A percentile compares a stretch with the other conserved stretches of the same genome.
Conservation (phyloP, 2,113 vertebrate genomes). For the Hyla sarda region DNA sequence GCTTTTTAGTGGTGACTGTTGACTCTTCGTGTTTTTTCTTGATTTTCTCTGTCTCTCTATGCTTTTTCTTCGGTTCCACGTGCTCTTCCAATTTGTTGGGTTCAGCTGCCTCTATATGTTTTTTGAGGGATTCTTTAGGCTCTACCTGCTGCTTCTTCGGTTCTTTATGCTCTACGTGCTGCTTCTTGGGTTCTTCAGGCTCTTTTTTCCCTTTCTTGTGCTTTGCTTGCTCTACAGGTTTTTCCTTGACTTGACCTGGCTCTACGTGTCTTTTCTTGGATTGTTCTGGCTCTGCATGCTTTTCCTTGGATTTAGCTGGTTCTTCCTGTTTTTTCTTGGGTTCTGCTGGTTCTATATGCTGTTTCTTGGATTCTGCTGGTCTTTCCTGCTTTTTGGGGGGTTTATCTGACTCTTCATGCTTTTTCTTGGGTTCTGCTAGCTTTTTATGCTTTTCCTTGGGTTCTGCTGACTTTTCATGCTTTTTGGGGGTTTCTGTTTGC, state of each 20-base stretch:
- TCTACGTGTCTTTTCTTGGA: neutral
- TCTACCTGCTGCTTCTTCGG: neutral
- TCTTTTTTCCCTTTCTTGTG: neutral
- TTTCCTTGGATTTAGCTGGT: no score
- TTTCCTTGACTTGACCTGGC: neutral
- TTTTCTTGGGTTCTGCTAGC: no score
- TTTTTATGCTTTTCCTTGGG: neutral
- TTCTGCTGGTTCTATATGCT: neutral
- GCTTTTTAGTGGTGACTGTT: neutral
- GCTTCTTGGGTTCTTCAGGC: no score
- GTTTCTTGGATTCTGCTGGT: neutral
- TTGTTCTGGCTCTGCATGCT: no score
- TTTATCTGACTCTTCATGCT: no score
- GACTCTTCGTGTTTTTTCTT: neutral
- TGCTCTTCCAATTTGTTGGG: no score
- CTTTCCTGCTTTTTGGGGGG: neutral
- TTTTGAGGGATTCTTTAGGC: no score
- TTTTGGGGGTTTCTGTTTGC: neutral
- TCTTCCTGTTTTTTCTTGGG: neutral
- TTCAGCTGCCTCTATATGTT: no score
- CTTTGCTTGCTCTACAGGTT: neutral
- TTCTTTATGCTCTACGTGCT: neutral
- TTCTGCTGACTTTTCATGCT: neutral
- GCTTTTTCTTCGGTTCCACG: neutral
- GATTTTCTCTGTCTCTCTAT: neutral